These are phyloP conservation scores for Drosophila sproati DNA, from an alignment of 1,140 invertebrate genomes.

Conservation along the genomic window DNA sequence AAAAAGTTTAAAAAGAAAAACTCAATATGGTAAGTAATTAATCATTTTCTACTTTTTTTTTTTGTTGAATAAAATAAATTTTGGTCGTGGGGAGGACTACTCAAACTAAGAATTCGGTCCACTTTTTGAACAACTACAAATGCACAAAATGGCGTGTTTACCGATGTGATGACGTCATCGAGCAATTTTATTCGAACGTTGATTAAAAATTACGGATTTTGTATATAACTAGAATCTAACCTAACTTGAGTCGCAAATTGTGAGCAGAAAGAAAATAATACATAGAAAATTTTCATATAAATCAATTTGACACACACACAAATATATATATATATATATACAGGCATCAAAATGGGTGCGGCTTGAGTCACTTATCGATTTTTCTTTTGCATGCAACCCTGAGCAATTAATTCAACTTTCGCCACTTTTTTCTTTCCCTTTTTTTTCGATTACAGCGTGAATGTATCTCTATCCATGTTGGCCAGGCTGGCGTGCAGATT, in stretches of 20 bases:
- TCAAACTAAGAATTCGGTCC: neutral
- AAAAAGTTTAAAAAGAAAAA: slow-evolving; percentile 47
- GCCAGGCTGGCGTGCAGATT: slow-evolving; percentile 91
- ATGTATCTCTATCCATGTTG: slow-evolving; percentile 88
- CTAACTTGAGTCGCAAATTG: neutral
- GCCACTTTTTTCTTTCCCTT: neutral
- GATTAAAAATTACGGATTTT: neutral
- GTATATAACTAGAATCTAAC: neutral
- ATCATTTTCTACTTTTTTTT: neutral
- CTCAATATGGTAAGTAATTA: slow-evolving; percentile 70
- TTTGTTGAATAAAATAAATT: neutral
- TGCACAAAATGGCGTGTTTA: slow-evolving; percentile 45
- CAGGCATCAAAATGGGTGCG: slow-evolving; percentile 49
- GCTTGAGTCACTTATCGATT: slow-evolving; percentile 59
- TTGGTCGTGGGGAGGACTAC: no score
- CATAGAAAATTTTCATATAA: slow-evolving; percentile 22
- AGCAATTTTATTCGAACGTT: slow-evolving; percentile 3
- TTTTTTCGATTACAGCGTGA: slow-evolving; percentile 84
- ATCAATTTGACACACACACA: slow-evolving; percentile 17
- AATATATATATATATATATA: neutral
- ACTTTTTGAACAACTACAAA: neutral
- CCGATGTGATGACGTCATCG: slow-evolving; percentile 61
- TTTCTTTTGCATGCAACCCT: slow-evolving; percentile 18
- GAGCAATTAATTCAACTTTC: slow-evolving; percentile 21
- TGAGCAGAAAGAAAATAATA: slow-evolving; percentile 3